Evolutionary conservation across 1,140 invertebrate genomes (phyloP).

Genomic region (Drosophila elegans): DNA sequence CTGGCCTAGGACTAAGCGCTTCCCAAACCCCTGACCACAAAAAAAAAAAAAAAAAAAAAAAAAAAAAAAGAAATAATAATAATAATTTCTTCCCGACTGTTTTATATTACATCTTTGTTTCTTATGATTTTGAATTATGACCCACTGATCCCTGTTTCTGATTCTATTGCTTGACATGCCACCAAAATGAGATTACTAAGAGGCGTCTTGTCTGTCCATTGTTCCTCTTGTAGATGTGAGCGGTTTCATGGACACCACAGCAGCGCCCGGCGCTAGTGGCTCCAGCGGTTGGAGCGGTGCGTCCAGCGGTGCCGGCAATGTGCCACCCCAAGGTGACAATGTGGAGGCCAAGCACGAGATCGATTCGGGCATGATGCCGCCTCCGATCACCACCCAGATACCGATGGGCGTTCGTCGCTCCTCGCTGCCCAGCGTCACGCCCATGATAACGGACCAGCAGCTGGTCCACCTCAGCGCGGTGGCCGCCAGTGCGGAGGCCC

Average conservation of each 20-base stretch:
- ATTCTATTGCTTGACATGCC: slow-evolving; percentile 12
- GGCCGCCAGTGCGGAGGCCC: slow-evolving; percentile 82
- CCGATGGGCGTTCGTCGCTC: slow-evolving; percentile 86
- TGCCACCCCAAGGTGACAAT: not conserved
- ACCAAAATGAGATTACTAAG: slow-evolving; percentile 60
- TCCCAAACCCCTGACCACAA: not conserved
- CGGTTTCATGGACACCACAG: slow-evolving; percentile 73
- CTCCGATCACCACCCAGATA: slow-evolving; percentile 86
- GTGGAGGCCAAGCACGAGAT: slow-evolving; percentile 85
- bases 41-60: slow-evolving; percentile 1
- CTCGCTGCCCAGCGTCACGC: slow-evolving; percentile 81
- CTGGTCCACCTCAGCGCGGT: slow-evolving; percentile 66
- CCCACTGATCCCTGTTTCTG: slow-evolving; percentile 5
- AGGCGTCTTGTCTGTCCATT: slow-evolving; percentile 21
- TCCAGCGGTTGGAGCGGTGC: slow-evolving; percentile 10
- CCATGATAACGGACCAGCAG: slow-evolving; percentile 81
- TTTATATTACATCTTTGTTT: slow-evolving; percentile 27
- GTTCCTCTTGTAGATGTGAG: slow-evolving; percentile 74
- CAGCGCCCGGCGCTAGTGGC: slow-evolving; percentile 18
- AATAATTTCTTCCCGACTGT: slow-evolving; percentile 4
- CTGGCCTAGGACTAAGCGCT: slow-evolving; percentile 35
- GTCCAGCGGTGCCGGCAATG: not conserved
- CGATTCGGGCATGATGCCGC: slow-evolving; percentile 87
- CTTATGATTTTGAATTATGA: slow-evolving; percentile 30
- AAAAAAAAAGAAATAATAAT: not conserved